These are phyloP conservation scores for Monopis laevigella DNA, from an alignment of 2,888 invertebrate genomes.

Conservation along the genomic window DNA sequence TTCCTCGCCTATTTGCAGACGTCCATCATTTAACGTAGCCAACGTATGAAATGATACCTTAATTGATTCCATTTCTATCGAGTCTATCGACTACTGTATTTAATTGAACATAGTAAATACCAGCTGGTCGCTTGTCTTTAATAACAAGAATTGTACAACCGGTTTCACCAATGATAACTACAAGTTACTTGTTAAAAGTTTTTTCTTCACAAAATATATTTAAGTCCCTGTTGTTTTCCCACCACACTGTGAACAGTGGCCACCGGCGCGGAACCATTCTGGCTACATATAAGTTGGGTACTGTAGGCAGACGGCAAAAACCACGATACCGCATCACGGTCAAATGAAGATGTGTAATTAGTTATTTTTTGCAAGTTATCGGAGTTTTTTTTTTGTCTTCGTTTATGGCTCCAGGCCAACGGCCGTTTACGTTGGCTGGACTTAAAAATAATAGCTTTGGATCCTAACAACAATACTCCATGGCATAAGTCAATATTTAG, in stretches of 20 bases:
- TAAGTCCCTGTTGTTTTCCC: conserved; percentile 33
- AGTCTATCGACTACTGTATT: conserved; percentile 6
- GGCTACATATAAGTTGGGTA: conserved; percentile 13
- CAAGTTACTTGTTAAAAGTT: conserved; percentile 9
- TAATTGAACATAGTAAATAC: conserved; percentile 7
- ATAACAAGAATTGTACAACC: conserved; percentile 8
- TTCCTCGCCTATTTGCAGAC: too few species aligned
- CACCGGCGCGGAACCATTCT: conserved; percentile 35
- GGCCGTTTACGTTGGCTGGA: conserved; percentile 45
- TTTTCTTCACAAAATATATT: conserved; percentile 12
- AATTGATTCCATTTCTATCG: conserved; percentile 8
- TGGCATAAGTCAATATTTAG: conserved; percentile 4
- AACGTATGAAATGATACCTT: conserved; percentile 3
- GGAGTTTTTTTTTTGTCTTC: conserved; percentile 43
- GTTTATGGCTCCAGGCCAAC: conserved; percentile 38
- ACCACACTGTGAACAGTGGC: conserved; percentile 27
- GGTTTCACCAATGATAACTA: conserved; percentile 9
- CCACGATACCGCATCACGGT: conserved; percentile 44
- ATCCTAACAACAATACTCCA: conserved; percentile 13
- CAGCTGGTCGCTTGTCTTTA: conserved; percentile 9
- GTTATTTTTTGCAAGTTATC: conserved; percentile 39
- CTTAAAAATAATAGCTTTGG: conserved; percentile 35
- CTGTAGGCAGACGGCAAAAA: conserved; percentile 32
- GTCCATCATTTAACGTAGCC: too few species aligned
- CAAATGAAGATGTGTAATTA: conserved; percentile 64